Evolutionary conservation across 2,113 vertebrate genomes (phyloP).

Genomic region (Plestiodon gilberti): DNA sequence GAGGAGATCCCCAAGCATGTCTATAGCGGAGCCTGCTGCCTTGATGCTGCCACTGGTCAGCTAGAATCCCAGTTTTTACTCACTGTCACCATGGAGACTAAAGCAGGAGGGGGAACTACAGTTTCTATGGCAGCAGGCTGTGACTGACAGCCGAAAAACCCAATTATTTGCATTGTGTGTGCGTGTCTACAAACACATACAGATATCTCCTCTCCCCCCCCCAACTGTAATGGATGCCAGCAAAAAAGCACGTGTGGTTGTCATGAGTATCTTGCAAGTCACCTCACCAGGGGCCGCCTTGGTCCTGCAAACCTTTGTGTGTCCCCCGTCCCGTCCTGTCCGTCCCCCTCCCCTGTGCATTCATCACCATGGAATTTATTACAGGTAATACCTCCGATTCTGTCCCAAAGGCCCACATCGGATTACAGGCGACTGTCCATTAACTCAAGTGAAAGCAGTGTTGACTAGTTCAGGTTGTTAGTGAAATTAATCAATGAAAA

Average conservation of each 20-base stretch:
- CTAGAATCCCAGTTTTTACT: background rate
- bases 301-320: background rate
- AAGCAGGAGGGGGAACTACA: background rate
- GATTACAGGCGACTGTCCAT: too few species aligned
- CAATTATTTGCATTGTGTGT: background rate
- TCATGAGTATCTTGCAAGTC: background rate
- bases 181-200: background rate
- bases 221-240: background rate
- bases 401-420: background rate
- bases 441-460: too few species aligned
- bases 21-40: background rate
- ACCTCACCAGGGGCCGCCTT: too few species aligned
- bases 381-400: too few species aligned
- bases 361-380: too few species aligned
- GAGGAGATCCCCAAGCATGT: background rate
- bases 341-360: too few species aligned
- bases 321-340: too few species aligned
- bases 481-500: too few species aligned
- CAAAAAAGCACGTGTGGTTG: background rate
- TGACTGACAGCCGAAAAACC: background rate
- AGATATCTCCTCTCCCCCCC: too few species aligned
- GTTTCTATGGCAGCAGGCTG: background rate
- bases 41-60: too few species aligned
- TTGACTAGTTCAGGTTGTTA: too few species aligned
- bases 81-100: slow-evolving; percentile 13